Percentiles rank a stretch among this genome's conserved stretches.
phyloP scores from a whole-genome alignment of 1,140 invertebrate species.

The Drosophila repleta region DNA sequence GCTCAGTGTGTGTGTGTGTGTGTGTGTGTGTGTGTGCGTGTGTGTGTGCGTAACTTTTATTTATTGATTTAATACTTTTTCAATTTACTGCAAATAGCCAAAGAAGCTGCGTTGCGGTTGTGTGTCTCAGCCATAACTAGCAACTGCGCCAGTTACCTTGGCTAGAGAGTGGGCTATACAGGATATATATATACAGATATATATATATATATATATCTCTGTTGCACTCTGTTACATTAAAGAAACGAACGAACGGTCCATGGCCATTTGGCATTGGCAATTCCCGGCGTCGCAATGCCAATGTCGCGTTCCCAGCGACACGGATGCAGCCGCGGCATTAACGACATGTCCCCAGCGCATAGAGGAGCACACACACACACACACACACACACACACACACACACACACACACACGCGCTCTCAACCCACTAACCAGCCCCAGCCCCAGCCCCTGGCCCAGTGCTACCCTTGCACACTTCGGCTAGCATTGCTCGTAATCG shows the following conservation, averaged over 20 bases:
- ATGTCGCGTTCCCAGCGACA: slow-evolving; percentile 43
- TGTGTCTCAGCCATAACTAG: slow-evolving; percentile 61
- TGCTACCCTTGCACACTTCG: background rate
- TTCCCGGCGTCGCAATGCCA: slow-evolving; percentile 24
- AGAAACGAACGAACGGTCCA: slow-evolving; percentile 53
- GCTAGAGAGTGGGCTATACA: no score
- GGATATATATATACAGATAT: no score
- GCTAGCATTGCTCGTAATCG: slow-evolving; percentile 30
- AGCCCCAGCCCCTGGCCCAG: no score
- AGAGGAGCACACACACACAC: background rate
- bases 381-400: background rate
- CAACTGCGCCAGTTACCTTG: slow-evolving; percentile 18
- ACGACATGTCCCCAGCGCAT: slow-evolving; percentile 52
- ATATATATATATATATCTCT: background rate
- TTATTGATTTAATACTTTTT: slow-evolving; percentile 82
- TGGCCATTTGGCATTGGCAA: slow-evolving; percentile 43
- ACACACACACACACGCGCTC: background rate
- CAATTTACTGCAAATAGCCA: slow-evolving; percentile 80
- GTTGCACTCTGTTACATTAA: slow-evolving; percentile 22
- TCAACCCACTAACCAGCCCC: no score
- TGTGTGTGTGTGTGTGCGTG: slow-evolving; percentile 19
- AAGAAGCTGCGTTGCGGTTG: slow-evolving; percentile 52
- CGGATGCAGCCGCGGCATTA: slow-evolving; percentile 57
- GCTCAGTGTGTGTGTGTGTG: background rate
- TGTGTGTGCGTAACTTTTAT: slow-evolving; percentile 72